phyloP scores from a whole-genome alignment of 2,888 invertebrate genomes.

The Caprella mutica region DNA sequence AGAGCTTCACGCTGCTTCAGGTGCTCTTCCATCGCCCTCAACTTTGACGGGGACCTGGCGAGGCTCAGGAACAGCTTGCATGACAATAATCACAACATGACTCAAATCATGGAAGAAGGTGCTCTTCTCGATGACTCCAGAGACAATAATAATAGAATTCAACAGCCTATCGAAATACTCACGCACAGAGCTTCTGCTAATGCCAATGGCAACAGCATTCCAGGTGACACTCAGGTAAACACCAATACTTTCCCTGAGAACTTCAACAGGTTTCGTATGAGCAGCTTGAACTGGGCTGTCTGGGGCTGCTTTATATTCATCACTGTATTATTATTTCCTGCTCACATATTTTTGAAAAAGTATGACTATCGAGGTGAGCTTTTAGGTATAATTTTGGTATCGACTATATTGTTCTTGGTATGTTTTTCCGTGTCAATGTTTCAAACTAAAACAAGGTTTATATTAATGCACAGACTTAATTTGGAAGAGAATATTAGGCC shows the following conservation, averaged over 20 bases:
- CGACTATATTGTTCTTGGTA: slow-evolving; percentile 27
- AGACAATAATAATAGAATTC: too few species aligned
- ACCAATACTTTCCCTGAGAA: slow-evolving; percentile 18
- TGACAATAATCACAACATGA: not conserved
- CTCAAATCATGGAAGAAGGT: slow-evolving; percentile 3
- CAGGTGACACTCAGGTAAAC: not conserved
- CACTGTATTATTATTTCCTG: slow-evolving; percentile 26
- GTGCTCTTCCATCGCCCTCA: slow-evolving; percentile 12
- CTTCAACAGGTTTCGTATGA: slow-evolving; percentile 28
- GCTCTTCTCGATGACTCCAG: not conserved
- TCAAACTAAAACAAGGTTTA: slow-evolving; percentile 30
- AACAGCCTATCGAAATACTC: too few species aligned
- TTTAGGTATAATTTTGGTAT: slow-evolving; percentile 27
- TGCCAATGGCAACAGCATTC: too few species aligned
- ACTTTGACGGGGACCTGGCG: slow-evolving; percentile 15
- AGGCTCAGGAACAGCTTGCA: slow-evolving; percentile 1
- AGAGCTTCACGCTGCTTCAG: slow-evolving; percentile 11
- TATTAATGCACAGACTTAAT: slow-evolving; percentile 29
- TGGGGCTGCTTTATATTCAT: slow-evolving; percentile 23
- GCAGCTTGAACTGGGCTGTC: slow-evolving; percentile 24
- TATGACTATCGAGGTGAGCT: slow-evolving; percentile 24
- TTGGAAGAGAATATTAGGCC: slow-evolving; percentile 23
- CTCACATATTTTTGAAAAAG: slow-evolving; percentile 30
- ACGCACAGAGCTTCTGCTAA: too few species aligned
- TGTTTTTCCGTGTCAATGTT: slow-evolving; percentile 32